Conservation (phyloP, 2,797 vertebrate species). For the Clarias pachynema region DNA sequence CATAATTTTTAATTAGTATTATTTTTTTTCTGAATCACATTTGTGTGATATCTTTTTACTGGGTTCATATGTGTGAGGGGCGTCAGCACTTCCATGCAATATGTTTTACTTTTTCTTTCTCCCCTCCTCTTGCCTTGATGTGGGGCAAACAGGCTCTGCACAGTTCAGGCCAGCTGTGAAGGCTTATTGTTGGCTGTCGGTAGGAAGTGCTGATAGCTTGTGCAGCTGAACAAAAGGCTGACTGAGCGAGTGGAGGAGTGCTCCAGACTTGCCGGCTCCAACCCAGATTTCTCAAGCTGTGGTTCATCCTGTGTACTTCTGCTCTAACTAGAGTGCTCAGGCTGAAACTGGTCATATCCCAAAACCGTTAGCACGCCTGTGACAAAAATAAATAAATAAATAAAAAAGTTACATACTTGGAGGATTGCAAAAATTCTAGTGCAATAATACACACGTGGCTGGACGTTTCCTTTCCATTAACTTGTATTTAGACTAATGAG, state of each 20-base stretch:
- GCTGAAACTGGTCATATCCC: constrained; percentile 22
- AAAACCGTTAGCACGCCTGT: background rate
- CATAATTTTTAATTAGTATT: background rate
- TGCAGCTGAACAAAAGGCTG: constrained; percentile 89
- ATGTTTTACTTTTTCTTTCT: constrained; percentile 77
- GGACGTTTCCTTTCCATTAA: constrained; percentile 1
- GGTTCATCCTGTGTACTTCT: constrained; percentile 36
- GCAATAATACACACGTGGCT: constrained; percentile 5
- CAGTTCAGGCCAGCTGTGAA: constrained; percentile 82
- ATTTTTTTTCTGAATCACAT: background rate
- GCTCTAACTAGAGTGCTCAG: constrained; percentile 22
- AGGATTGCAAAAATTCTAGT: background rate
- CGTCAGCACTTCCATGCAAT: constrained; percentile 67
- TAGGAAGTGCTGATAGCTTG: constrained; percentile 89
- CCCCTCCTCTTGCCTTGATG: constrained; percentile 73
- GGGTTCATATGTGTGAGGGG: constrained; percentile 14
- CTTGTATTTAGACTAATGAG: background rate
- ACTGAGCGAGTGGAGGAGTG: constrained; percentile 83
- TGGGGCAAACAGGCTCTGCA: constrained; percentile 87
- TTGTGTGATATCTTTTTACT: constrained; percentile 22
- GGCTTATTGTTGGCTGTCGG: constrained; percentile 87
- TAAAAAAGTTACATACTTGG: background rate
- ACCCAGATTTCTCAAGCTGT: constrained; percentile 81
- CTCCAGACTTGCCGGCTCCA: constrained; percentile 87
- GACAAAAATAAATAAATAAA: background rate